Evolutionary conservation across 2,113 vertebrate species (phyloP), one percentile per base, ranked within the genome.

Genomic region (Sapajus apella): DNA sequence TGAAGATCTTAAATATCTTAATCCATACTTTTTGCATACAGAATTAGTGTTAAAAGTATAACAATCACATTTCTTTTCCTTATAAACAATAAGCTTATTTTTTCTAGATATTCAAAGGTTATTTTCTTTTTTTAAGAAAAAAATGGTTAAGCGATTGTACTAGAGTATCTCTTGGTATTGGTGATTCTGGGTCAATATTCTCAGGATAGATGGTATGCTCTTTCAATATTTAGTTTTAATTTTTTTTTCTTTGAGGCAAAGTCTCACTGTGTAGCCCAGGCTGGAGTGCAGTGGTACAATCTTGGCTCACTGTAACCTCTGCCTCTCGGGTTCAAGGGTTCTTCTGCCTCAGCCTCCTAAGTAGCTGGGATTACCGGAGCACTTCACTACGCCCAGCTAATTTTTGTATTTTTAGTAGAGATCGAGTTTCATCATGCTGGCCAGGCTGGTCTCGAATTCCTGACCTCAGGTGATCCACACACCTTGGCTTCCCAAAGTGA

Each of bases 161-260:
- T 81, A 76, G 21, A 92, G 7, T 81, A 23, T 43, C 1, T 80
- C 72, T 68, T 87, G 50, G 30, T 64, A 4, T 70, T 40, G 32
- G 52, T 50, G 30, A 61, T n/a, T 82, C 40, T 25, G 27, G n/a
- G n/a, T 75, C 37, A 82, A 58, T 50, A 85, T 18, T 81, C 30
- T 86, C 86, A 90, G 80, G 18, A n/a, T 43, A 90, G 56, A 35
- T 87, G 23, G 5, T 70, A 18, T 83, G 12, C 1, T 66, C 37
- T 70, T 95, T 92, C 72, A 77, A 37, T 75, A 81, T 76, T 89
- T 52, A 66, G 55, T 50, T 76, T 81, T n/a, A 92, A 50, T 70
- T 83, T 21, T 83, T 55, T 50, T 66, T 73, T 77, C 68, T 64
- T 13, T 64, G 27, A 30, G 27, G 0, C 61, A 64, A 30, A 32